Conservation (phyloP, 1,140 invertebrate genomes). For the Drosophila malerkotliana region DNA sequence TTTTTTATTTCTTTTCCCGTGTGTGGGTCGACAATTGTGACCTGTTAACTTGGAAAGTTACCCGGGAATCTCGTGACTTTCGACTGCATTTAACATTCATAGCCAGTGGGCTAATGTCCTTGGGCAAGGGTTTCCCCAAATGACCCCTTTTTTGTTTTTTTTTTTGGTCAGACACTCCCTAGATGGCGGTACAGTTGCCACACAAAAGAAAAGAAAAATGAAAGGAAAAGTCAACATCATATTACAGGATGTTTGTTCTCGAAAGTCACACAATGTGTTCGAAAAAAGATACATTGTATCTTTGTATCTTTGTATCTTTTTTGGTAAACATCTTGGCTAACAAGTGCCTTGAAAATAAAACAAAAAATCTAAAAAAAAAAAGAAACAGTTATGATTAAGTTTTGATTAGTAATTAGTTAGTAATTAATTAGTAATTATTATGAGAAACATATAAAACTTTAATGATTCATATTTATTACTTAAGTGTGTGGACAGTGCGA, state of each 20-base stretch:
- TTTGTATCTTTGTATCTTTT: not conserved
- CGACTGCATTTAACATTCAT: conserved; percentile 29
- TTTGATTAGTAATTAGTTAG: too few relatives aligned
- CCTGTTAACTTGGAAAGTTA: conserved; percentile 44
- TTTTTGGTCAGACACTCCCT: conserved; percentile 3
- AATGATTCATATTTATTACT: too few relatives aligned
- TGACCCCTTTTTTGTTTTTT: conserved; percentile 12
- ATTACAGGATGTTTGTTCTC: conserved; percentile 26
- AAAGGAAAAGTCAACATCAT: not conserved
- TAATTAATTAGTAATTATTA: too few relatives aligned
- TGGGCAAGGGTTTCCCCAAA: conserved; percentile 19
- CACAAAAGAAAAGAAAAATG: not conserved
- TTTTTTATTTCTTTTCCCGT: not conserved
- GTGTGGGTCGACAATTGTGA: conserved; percentile 28
- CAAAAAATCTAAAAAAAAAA: too few relatives aligned
- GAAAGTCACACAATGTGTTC: conserved; percentile 3
- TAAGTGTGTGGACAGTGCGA: conserved; percentile 14
- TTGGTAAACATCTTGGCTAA: not conserved
- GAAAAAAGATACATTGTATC: not conserved
- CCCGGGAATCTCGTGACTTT: conserved; percentile 36
- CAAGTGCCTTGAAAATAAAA: too few relatives aligned
- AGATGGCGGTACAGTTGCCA: conserved; percentile 15
- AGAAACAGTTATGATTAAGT: too few relatives aligned
- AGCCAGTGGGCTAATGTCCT: conserved; percentile 23
- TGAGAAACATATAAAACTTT: too few relatives aligned